These are phyloP conservation scores for Synanthedon vespiformis DNA, from an alignment of 2,888 invertebrate genomes.

Conservation along the genomic window DNA sequence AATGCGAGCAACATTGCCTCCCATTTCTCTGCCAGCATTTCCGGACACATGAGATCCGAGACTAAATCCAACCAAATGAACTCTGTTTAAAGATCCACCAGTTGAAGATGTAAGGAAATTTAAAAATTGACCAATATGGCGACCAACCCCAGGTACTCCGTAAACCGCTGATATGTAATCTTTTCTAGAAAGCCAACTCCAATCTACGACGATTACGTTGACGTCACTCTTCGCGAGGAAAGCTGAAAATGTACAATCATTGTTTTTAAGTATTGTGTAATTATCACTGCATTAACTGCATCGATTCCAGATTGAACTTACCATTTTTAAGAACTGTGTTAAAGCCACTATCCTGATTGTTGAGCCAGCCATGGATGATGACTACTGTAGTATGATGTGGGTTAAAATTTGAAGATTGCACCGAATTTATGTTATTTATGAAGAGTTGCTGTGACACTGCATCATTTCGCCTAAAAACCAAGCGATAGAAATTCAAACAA, in stretches of 20 bases:
- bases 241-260: slow-evolving; percentile 22
- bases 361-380: slow-evolving; percentile 34
- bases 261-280: too few species aligned
- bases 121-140: slow-evolving; percentile 30
- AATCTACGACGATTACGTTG: slow-evolving; percentile 37
- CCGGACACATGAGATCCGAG: slow-evolving; percentile 31
- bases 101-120: slow-evolving; percentile 18
- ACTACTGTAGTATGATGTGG: slow-evolving; percentile 22
- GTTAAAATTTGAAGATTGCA: slow-evolving; percentile 33
- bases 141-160: slow-evolving; percentile 30
- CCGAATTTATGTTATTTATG: slow-evolving; percentile 26
- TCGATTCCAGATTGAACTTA: slow-evolving; percentile 7
- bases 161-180: slow-evolving; percentile 25
- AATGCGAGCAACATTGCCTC: slow-evolving; percentile 14
- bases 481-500: slow-evolving; percentile 7
- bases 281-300: too few species aligned
- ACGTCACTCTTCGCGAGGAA: slow-evolving; percentile 18
- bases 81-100: slow-evolving; percentile 16
- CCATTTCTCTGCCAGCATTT: not conserved
- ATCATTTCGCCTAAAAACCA: slow-evolving; percentile 20
- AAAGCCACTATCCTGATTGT: slow-evolving; percentile 16
- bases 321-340: slow-evolving; percentile 22
- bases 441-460: slow-evolving; percentile 18
- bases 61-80: slow-evolving; percentile 39
- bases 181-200: slow-evolving; percentile 24